Percentiles rank a stretch among this genome's conserved stretches.
Conservation (phyloP, 1,140 invertebrate genomes). For the Pachypeltis micranthus region DNA sequence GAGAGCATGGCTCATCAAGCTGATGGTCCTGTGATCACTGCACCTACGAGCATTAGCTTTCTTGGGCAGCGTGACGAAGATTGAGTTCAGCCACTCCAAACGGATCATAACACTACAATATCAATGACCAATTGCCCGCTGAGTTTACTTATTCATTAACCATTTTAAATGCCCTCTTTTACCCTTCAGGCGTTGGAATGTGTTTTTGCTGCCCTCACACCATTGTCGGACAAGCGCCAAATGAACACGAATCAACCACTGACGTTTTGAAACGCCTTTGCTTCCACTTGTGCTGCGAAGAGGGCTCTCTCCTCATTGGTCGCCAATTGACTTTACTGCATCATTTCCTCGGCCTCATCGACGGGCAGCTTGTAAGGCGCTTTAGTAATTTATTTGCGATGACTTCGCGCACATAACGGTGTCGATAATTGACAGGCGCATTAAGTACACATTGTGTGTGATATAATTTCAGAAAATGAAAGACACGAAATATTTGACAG, state of each 20-base stretch:
- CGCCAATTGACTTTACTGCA: neutral
- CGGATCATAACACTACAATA: no score
- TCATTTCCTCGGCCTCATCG: conserved; percentile 3
- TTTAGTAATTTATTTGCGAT: neutral
- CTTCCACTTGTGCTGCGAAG: neutral
- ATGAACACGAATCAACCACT: neutral
- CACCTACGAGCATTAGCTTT: no score
- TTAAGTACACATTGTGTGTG: neutral
- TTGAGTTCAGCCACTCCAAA: no score
- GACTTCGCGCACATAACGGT: neutral
- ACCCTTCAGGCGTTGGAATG: neutral
- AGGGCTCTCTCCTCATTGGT: neutral
- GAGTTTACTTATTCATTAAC: no score
- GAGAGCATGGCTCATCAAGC: no score
- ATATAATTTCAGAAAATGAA: conserved; percentile 8
- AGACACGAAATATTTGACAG: neutral
- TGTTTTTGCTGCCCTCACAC: conserved; percentile 10
- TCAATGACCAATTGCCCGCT: no score
- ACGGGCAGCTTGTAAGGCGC: neutral
- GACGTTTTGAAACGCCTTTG: neutral
- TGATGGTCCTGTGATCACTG: no score
- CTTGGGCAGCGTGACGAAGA: no score
- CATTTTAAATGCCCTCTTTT: no score
- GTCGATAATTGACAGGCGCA: neutral
- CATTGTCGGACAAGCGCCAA: neutral